Evolutionary conservation across 2,888 invertebrate species (phyloP), one percentile per base, ranked within the genome.

Genomic region (Chalcis sispes): DNA sequence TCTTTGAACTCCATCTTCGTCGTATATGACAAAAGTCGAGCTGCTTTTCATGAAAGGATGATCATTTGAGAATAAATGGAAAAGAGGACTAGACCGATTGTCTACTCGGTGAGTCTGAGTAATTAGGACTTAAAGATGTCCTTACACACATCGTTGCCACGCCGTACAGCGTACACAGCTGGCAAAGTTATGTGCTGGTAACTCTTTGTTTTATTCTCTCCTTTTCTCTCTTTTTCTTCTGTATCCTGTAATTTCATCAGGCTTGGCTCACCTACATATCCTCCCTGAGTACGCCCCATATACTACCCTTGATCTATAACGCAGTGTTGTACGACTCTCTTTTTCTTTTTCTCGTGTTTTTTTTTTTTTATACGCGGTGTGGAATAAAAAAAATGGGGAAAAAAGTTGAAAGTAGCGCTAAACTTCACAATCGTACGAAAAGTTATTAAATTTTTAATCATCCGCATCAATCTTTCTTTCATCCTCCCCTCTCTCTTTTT

Each of bases 391-490:
- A n/a, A 52, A n/a, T 7, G n/a, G 18, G 20, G 29, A 23, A 46
- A 2, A 20, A 25, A 46, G 42, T 18, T 32, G 18, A 25, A 40
- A 42, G 52, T 25, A 23, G 25, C 3, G 15, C 27, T 23, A 15
- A 36, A 1, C 36, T 7, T 36, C 23, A 25, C 32, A 46, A 18
- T 36, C 56, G 29, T 58, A 15, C 61, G 61, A 62, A 67, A 54
- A 54, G 61, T 74, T 74, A 74, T 74, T 62, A 74, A 69, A 69
- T 74, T 74, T 74, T 74, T 69, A 74, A 74, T 74, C 74, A 74
- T 62, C 50, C 74, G 72, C 66, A 73, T 66, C 52, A 52, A 42
- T 62, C 29, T 27, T 42, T 20, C 42, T 18, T 50, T 23, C 50
- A 10, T 25, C 32, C 20, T 58, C 20, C 32, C 7, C 36, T 20